Conservation (phyloP, 2,797 vertebrate genomes). For the Jordanella pulchra region DNA sequence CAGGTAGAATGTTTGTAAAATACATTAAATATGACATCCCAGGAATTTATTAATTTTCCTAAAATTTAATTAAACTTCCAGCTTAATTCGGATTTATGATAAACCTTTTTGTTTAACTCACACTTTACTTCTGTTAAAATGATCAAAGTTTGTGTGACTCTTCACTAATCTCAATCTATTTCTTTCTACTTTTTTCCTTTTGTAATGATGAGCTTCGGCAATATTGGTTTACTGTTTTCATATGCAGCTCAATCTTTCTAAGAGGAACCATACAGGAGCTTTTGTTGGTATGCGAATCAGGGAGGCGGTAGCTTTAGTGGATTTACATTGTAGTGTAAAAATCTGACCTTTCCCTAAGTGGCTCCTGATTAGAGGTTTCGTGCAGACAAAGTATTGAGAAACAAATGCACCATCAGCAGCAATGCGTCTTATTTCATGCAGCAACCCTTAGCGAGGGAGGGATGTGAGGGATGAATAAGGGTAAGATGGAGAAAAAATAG, state of each 20-base stretch:
- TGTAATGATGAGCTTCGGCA: not conserved
- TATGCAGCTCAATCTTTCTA: not conserved
- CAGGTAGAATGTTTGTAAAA: too few relatives aligned
- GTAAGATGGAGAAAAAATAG: constrained; percentile 36
- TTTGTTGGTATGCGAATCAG: constrained; percentile 8
- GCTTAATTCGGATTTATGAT: too few relatives aligned
- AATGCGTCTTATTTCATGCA: constrained; percentile 66
- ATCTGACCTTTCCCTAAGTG: constrained; percentile 68
- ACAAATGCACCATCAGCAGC: constrained; percentile 65
- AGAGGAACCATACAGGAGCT: not conserved
- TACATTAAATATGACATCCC: too few relatives aligned
- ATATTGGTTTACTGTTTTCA: not conserved
- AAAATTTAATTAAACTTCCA: too few relatives aligned
- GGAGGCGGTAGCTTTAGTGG: constrained; percentile 11
- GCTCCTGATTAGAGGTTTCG: constrained; percentile 65
- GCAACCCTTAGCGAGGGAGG: constrained; percentile 50
- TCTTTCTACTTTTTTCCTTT: too few relatives aligned
- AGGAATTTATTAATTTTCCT: too few relatives aligned
- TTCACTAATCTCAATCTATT: too few relatives aligned
- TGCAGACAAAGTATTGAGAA: constrained; percentile 65
- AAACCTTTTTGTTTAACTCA: too few relatives aligned
- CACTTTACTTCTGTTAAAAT: too few relatives aligned
- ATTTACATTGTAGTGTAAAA: constrained; percentile 65
- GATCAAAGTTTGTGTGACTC: too few relatives aligned
- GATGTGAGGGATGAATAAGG: constrained; percentile 29